Conservation (phyloP, 1,140 invertebrate genomes). For the Neodiprion fabricii region DNA sequence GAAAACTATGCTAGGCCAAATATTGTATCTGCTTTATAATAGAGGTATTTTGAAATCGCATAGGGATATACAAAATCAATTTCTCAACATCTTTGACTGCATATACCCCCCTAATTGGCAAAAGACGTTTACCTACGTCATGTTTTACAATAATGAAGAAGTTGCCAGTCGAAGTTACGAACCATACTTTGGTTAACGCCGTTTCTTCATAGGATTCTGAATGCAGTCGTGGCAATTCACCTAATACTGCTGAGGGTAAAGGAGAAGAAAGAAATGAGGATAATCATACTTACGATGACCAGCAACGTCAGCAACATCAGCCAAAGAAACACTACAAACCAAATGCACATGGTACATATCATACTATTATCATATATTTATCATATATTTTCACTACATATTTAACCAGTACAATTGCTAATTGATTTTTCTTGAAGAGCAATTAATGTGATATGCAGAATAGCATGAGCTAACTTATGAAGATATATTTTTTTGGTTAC, state of each 20-base stretch:
- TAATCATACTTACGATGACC: conserved; percentile 51
- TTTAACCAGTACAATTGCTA: neutral
- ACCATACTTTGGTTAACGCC: conserved; percentile 14
- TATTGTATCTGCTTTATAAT: too few relatives aligned
- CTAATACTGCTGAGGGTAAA: conserved; percentile 51
- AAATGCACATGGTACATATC: conserved; percentile 53
- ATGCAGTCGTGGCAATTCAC: conserved; percentile 60
- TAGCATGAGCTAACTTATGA: too few relatives aligned
- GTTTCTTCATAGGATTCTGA: conserved; percentile 55
- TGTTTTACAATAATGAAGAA: conserved; percentile 22
- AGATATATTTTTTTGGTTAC: too few relatives aligned
- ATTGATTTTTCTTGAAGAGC: too few relatives aligned
- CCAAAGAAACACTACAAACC: conserved; percentile 57
- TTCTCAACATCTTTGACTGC: too few relatives aligned
- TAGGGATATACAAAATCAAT: too few relatives aligned
- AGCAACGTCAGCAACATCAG: conserved; percentile 51
- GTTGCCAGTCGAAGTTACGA: conserved; percentile 18
- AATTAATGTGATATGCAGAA: too few relatives aligned
- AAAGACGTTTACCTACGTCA: conserved; percentile 17
- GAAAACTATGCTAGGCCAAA: too few relatives aligned
- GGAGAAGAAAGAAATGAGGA: conserved; percentile 54
- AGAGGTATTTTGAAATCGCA: too few relatives aligned
- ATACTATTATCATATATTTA: too few relatives aligned
- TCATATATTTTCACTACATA: neutral
- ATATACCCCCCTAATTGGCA: conserved; percentile 6